These are phyloP conservation scores for Zygaena filipendulae DNA, from an alignment of 2,888 invertebrate species.

Conservation along the genomic window DNA sequence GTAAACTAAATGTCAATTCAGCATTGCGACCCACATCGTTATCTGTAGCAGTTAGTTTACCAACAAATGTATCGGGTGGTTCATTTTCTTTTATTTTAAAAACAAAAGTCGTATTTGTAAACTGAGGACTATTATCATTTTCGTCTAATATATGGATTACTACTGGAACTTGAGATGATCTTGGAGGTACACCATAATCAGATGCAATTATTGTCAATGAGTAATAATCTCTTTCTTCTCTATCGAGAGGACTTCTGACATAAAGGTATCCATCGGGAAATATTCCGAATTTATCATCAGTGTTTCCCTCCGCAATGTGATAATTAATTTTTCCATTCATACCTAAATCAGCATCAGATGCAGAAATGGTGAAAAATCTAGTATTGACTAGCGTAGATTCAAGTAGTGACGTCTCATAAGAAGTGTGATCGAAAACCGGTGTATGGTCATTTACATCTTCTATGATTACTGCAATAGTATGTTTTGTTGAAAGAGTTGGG, in stretches of 20 bases:
- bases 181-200: slow-evolving; percentile 81
- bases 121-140: slow-evolving; percentile 95
- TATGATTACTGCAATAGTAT: slow-evolving; percentile 76
- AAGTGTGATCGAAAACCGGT: slow-evolving; percentile 91
- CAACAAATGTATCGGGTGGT: slow-evolving; percentile 89
- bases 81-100: slow-evolving; percentile 92
- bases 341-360: slow-evolving; percentile 89
- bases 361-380: slow-evolving; percentile 89
- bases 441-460: slow-evolving; percentile 96
- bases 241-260: slow-evolving; percentile 85
- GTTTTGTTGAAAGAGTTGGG: slow-evolving; percentile 79
- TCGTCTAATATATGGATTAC: slow-evolving; percentile 95
- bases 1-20: slow-evolving; percentile 85
- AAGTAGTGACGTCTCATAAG: slow-evolving; percentile 90
- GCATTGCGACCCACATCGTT: slow-evolving; percentile 92
- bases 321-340: slow-evolving; percentile 83
- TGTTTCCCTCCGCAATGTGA: slow-evolving; percentile 87
- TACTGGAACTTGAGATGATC: slow-evolving; percentile 88
- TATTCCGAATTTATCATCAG: slow-evolving; percentile 88
- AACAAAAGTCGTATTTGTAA: slow-evolving; percentile 90
- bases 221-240: slow-evolving; percentile 93
- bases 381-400: slow-evolving; percentile 94
- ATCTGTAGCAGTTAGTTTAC: slow-evolving; percentile 90
- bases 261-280: slow-evolving; percentile 96
- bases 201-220: slow-evolving; percentile 85